Base-by-base conservation (phyloP, 2,888 invertebrate species). In the Cetonia aurata region DNA sequence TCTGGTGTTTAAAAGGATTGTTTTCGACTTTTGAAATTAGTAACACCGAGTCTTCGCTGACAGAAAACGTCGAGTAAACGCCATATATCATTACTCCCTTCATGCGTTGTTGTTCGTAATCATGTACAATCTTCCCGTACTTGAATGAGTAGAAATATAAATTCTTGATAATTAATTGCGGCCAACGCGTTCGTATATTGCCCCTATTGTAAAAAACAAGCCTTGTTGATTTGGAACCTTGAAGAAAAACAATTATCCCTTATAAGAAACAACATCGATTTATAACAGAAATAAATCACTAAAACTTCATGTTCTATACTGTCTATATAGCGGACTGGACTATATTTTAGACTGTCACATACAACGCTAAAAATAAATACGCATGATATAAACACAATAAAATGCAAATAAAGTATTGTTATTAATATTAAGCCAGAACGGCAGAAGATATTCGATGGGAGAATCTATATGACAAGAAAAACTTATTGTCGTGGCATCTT, bases 1-100 rank as follows among this genome's bases (percentile, higher is more conserved):
- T 69, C 67, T 62, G 67, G 65, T 62, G 53, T 69, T 69, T 72
- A 70, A 72, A 72, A 67, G 67, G 72, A 70, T 75, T 59, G 71
- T 73, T 72, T 69, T 71, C 70, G 70, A 73, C 55, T 72, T 70
- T 73, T 76, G 68, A 74, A 74, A 75, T 73, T 71, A 73, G 75
- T 69, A 67, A 72, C 70, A 71, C 71, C 57, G 55, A 71, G 52
- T 65, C 31, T 13, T 53, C 31, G 65, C 56, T 55, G 71, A 60
- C 69, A 53, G 60, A 42, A 59, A 48, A 37, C 50, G 53, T 50
- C 48, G 19, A 48, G 19, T 41, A 42, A 15, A 52, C 50, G 42
- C 52, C 52, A 48, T 69, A 59, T 59, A 69, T 69, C 59, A 57
- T 68, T 57, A 57, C 57, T 48, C 57, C 8, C 37, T 37, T 56